Evolutionary conservation across 2,113 vertebrate species (phyloP).

Genomic region (Hydrochoerus hydrochaeris): DNA sequence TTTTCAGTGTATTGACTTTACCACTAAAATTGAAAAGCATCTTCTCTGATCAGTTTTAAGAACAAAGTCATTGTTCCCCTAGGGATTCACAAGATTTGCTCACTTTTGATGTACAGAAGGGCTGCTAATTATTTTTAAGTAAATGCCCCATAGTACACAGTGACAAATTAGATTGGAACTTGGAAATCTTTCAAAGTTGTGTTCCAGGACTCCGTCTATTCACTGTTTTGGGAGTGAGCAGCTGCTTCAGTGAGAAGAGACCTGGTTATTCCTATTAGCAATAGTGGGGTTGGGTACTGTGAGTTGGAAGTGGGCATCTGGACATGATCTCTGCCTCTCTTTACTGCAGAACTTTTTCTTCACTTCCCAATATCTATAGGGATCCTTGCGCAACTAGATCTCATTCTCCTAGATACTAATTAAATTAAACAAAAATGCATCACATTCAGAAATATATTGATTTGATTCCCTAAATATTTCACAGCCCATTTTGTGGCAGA

Average conservation of each 20-base stretch:
- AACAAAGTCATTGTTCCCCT: slow-evolving; percentile 27
- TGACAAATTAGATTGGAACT: slow-evolving; percentile 51
- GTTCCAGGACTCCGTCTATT: slow-evolving; percentile 53
- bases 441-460: not conserved
- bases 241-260: slow-evolving; percentile 39
- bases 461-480: slow-evolving; percentile 14
- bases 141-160: slow-evolving; percentile 46
- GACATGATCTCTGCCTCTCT: not conserved
- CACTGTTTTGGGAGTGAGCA: slow-evolving; percentile 17
- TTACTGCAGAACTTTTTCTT: not conserved
- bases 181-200: slow-evolving; percentile 60
- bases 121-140: slow-evolving; percentile 63
- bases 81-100: slow-evolving; percentile 53
- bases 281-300: not conserved
- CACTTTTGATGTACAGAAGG: slow-evolving; percentile 55
- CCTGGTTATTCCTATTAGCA: slow-evolving; percentile 11
- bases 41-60: slow-evolving; percentile 47
- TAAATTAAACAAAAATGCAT: slow-evolving; percentile 35
- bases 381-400: not conserved
- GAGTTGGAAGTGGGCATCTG: not conserved
- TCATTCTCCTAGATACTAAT: not conserved
- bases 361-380: not conserved
- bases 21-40: slow-evolving; percentile 32
- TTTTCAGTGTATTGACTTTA: not conserved
- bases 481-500: not conserved